A percentile compares a stretch with the other conserved stretches of the same genome.
phyloP scores from a whole-genome alignment of 2,797 vertebrate species.

The Trematomus bernacchii region DNA sequence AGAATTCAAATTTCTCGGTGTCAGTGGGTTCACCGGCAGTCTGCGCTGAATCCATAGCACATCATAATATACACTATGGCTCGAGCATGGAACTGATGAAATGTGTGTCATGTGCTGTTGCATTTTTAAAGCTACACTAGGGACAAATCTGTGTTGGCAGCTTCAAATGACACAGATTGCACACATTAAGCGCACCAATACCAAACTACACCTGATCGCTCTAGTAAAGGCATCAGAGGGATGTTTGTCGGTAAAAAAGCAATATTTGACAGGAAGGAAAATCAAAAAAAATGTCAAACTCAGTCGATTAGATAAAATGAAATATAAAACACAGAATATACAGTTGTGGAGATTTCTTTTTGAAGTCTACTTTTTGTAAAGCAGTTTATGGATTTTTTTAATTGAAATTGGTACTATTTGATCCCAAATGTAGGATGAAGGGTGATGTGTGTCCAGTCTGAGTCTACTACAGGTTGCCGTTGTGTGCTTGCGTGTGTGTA shows the following conservation, averaged over 20 bases:
- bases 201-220: not conserved
- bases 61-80: conserved; percentile 6
- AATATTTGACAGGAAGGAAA: not conserved
- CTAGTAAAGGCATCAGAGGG: not conserved
- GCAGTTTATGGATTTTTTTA: not conserved
- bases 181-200: not conserved
- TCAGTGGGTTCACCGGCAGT: conserved; percentile 39
- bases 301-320: not conserved
- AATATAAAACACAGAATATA: not conserved
- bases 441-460: not conserved
- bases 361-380: not conserved
- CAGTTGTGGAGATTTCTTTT: not conserved
- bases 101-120: conserved; percentile 15
- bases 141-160: not conserved
- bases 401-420: not conserved
- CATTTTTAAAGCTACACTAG: conserved; percentile 16
- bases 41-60: conserved; percentile 29
- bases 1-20: conserved; percentile 53
- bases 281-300: not conserved
- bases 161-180: conserved; percentile 23
- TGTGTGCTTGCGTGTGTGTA: not conserved
- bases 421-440: not conserved
- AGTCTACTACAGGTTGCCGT: not conserved
- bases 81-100: conserved; percentile 8
- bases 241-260: not conserved